Conservation (phyloP, 2,113 vertebrate genomes). For the Megaleporinus macrocephalus region DNA sequence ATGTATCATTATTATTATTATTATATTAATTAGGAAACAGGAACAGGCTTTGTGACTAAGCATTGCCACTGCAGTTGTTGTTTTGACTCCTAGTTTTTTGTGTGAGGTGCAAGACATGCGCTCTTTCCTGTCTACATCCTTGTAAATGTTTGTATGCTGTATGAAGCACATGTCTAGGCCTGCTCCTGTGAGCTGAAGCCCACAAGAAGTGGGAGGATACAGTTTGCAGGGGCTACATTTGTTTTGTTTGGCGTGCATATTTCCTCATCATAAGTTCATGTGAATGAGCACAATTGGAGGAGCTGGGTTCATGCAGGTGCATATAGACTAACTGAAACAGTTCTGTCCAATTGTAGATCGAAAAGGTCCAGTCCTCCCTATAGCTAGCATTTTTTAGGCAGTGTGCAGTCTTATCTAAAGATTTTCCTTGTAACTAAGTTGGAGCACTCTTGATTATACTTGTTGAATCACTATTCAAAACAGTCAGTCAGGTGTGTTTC, state of each 20-base stretch:
- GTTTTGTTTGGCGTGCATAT: background rate
- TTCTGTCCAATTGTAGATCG: background rate
- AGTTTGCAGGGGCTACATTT: conserved; percentile 21
- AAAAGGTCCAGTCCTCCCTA: too few species aligned
- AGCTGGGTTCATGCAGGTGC: background rate
- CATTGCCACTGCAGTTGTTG: background rate
- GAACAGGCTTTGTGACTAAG: conserved; percentile 22
- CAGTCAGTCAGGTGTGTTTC: too few species aligned
- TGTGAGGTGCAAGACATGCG: background rate
- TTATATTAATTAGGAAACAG: background rate
- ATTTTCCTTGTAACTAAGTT: too few species aligned
- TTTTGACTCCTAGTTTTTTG: background rate
- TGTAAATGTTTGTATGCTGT: conserved; percentile 24
- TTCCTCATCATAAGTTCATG: background rate
- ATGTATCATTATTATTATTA: too few species aligned
- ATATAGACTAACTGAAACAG: background rate
- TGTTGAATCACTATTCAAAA: too few species aligned
- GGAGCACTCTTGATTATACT: too few species aligned
- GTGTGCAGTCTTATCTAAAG: too few species aligned
- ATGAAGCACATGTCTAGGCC: conserved; percentile 36
- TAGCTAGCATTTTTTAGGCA: too few species aligned
- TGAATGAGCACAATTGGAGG: background rate
- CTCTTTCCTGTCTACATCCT: conserved; percentile 10
- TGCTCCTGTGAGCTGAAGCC: conserved; percentile 1
- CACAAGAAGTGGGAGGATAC: conserved; percentile 10